These are phyloP conservation scores for Gulo gulo DNA, from an alignment of 2,113 vertebrate species.

Conservation along the genomic window DNA sequence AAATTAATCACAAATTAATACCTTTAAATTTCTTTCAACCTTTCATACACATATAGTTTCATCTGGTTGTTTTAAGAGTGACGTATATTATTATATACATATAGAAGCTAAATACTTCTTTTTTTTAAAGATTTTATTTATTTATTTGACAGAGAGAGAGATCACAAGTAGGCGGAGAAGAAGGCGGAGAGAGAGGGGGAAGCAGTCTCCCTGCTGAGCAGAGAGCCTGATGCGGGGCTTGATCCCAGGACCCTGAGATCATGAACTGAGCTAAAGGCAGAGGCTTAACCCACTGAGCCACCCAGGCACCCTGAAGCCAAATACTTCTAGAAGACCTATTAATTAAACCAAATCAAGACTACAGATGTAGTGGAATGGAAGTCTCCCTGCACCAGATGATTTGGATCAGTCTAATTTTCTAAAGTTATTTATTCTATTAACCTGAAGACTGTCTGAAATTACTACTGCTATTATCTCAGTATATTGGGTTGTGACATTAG, in stretches of 20 bases:
- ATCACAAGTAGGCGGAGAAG: too few species aligned
- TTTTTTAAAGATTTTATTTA: too few species aligned
- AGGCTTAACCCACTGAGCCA: too few species aligned
- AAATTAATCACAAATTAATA: not conserved
- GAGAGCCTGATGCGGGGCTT: too few species aligned
- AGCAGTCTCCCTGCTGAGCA: too few species aligned
- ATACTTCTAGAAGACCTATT: not conserved
- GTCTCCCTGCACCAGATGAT: not conserved
- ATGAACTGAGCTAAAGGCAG: too few species aligned
- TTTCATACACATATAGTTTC: not conserved
- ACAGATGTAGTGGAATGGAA: not conserved
- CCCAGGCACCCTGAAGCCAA: too few species aligned
- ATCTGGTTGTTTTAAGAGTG: not conserved
- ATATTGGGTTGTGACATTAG: not conserved
- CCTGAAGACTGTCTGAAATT: not conserved
- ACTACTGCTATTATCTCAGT: not conserved
- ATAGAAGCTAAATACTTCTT: not conserved
- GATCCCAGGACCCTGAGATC: too few species aligned
- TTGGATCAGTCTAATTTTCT: not conserved
- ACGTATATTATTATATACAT: not conserved
- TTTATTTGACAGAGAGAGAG: too few species aligned
- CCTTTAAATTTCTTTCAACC: not conserved
- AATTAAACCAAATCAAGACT: not conserved
- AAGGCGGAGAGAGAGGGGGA: too few species aligned
- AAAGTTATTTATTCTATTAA: slow-evolving; percentile 13